Evolutionary conservation across 2,797 vertebrate species (phyloP).

Genomic region (Melanogrammus aeglefinus): DNA sequence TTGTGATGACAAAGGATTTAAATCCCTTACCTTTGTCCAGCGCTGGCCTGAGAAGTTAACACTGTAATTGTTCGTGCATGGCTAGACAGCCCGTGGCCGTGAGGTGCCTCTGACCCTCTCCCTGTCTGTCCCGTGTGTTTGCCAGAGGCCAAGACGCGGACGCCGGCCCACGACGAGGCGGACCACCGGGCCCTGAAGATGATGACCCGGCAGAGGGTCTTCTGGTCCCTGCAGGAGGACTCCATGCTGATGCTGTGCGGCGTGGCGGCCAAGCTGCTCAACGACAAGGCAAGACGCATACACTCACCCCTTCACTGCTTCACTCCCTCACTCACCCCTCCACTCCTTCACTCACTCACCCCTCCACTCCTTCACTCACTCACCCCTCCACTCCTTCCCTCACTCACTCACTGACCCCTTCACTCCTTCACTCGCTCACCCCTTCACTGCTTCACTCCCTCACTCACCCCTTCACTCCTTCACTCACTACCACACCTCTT

Average conservation of each 20-base stretch:
- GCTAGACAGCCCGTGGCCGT: background rate
- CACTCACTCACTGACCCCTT: too few relatives aligned
- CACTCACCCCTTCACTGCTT: background rate
- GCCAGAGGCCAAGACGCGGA: slow-evolving; percentile 55
- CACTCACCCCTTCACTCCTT: too few relatives aligned
- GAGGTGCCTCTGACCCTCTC: background rate
- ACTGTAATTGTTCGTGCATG: background rate
- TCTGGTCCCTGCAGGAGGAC: slow-evolving; percentile 89
- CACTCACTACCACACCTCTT: too few relatives aligned
- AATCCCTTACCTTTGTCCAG: background rate
- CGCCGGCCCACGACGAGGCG: slow-evolving; percentile 80
- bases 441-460: too few relatives aligned
- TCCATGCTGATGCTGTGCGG: slow-evolving; percentile 91
- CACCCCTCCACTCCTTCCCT: too few relatives aligned
- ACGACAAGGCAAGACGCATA: slow-evolving; percentile 79
- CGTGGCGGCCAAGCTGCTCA: slow-evolving; percentile 88
- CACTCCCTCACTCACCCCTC: background rate
- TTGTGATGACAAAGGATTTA: background rate
- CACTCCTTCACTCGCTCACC: too few relatives aligned
- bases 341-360: too few relatives aligned
- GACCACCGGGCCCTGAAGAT: slow-evolving; percentile 86
- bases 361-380: too few relatives aligned
- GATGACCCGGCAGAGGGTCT: slow-evolving; percentile 91
- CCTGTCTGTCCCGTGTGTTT: background rate
- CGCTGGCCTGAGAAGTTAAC: background rate